Conservation (phyloP, 37 sponge, comb jelly and placozoan genomes). For the Aplysina aerophoba region DNA sequence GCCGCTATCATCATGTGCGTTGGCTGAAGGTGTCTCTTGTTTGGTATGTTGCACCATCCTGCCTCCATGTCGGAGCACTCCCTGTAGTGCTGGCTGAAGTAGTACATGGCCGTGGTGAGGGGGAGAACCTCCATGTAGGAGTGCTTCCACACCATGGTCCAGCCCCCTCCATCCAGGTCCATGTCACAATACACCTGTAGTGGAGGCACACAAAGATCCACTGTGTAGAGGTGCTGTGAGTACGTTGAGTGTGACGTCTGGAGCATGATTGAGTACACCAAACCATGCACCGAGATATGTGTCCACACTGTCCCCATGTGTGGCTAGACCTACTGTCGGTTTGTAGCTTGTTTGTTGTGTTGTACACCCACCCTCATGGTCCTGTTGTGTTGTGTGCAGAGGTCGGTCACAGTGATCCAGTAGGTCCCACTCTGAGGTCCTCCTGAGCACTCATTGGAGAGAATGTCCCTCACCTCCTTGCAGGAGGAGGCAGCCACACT, state of each 20-base stretch:
- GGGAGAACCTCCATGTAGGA: slow-evolving; percentile 43
- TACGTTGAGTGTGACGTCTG: too few species aligned
- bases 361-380: too few species aligned
- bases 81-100: slow-evolving; percentile 26
- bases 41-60: slow-evolving; percentile 42
- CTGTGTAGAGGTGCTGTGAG: too few species aligned
- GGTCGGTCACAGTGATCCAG: slow-evolving; percentile 10
- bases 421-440: not conserved
- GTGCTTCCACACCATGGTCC: slow-evolving; percentile 46
- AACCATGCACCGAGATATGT: too few species aligned
- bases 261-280: too few species aligned
- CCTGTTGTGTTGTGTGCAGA: too few species aligned
- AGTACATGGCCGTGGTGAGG: slow-evolving; percentile 13
- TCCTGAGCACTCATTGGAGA: slow-evolving; percentile 16
- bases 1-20: slow-evolving; percentile 42
- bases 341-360: too few species aligned
- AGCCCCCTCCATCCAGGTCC: slow-evolving; percentile 37
- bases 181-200: slow-evolving; percentile 34
- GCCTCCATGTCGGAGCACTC: not conserved
- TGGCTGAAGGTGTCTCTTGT: slow-evolving; percentile 28
- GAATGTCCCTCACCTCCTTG: slow-evolving; percentile 6
- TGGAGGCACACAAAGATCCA: too few species aligned
- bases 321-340: too few species aligned
- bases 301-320: too few species aligned
- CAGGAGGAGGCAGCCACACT: not conserved